phyloP scores from a whole-genome alignment of 2,888 invertebrate species.

The Drosophila colorata region DNA sequence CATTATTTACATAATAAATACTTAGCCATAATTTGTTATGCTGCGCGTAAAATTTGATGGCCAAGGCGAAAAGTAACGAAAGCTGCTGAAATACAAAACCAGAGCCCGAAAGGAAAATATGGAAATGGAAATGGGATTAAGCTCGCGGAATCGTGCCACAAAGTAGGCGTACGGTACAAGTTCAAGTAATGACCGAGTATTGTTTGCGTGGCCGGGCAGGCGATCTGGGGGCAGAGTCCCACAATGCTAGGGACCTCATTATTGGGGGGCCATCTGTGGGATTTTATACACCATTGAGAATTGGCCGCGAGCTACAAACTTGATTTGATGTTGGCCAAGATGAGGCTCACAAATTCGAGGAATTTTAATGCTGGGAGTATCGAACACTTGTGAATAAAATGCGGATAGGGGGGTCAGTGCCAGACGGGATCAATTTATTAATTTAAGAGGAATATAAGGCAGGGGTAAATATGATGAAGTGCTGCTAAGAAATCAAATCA shows the following conservation, averaged over 20 bases:
- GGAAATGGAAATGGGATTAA: constrained; percentile 35
- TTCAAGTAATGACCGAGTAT: constrained; percentile 20
- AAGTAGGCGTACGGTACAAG: constrained; percentile 6
- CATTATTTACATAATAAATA: constrained; percentile 78
- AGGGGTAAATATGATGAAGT: neutral
- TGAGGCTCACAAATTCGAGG: constrained; percentile 5
- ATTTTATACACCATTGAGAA: constrained; percentile 44
- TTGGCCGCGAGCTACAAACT: constrained; percentile 51
- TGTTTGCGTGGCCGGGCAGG: constrained; percentile 20
- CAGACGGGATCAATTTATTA: constrained; percentile 34
- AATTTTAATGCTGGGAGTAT: neutral
- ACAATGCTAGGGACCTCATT: constrained; percentile 13
- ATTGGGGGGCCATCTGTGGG: constrained; percentile 56
- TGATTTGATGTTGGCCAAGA: constrained; percentile 63
- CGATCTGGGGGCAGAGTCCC: neutral
- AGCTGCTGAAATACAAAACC: constrained; percentile 12
- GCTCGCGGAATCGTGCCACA: neutral
- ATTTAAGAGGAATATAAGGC: constrained; percentile 13
- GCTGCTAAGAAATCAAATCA: neutral
- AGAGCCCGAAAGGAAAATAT: neutral
- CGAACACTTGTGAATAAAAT: neutral
- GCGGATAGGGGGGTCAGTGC: neutral
- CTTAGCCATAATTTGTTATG: constrained; percentile 71
- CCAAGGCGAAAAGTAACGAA: constrained; percentile 38
- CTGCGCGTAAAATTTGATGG: constrained; percentile 63